Percentiles rank a stretch among this genome's conserved stretches.
Conservation (phyloP, 2,113 vertebrate genomes). For the Papio anubis region DNA sequence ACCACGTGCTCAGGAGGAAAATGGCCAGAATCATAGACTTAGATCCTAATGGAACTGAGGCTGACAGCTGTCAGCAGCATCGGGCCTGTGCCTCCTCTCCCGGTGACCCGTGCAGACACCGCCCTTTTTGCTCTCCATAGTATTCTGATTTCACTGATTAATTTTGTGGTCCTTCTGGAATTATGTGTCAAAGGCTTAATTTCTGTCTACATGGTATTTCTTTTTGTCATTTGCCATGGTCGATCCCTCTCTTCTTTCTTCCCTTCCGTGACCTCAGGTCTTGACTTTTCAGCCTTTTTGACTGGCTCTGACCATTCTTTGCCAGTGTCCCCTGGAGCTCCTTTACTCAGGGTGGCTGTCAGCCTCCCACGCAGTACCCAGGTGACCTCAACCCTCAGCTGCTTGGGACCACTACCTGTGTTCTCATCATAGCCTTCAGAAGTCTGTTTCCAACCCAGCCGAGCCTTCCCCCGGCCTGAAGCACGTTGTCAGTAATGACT, state of each 20-base stretch:
- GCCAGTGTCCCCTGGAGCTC: neutral
- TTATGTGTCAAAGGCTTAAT: neutral
- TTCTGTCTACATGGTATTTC: neutral
- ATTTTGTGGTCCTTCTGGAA: neutral
- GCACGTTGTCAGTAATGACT: rapidly evolving
- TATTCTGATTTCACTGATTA: no score
- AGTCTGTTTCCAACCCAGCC: neutral
- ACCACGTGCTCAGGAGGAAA: rapidly evolving
- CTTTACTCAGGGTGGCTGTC: neutral
- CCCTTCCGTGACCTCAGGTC: neutral
- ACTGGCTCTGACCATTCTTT: no score
- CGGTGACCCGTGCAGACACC: rapidly evolving
- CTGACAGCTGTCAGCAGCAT: rapidly evolving
- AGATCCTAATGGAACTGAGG: rapidly evolving
- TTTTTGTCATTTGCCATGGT: neutral
- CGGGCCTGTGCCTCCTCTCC: neutral
- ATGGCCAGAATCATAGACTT: rapidly evolving
- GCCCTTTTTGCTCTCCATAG: rapidly evolving
- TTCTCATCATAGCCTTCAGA: no score
- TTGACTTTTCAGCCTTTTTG: neutral
- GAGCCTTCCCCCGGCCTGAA: neutral
- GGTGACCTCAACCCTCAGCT: neutral
- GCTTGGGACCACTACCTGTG: neutral
- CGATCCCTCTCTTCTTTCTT: neutral
- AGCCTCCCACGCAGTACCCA: neutral